These are phyloP conservation scores for Meloidogyne floridensis DNA, from an alignment of 1,140 invertebrate species.

Conservation along the genomic window DNA sequence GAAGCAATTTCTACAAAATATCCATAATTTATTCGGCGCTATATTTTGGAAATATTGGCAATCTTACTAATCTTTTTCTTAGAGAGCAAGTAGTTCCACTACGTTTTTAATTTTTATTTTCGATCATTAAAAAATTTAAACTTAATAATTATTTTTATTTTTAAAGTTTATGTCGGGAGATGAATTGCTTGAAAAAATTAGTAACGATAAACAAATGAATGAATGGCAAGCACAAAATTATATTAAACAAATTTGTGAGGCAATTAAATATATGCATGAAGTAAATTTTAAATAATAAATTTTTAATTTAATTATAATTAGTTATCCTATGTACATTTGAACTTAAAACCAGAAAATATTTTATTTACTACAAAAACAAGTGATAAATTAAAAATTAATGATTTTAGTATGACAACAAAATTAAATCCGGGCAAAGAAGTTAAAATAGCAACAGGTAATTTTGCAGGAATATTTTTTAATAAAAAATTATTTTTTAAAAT, in stretches of 20 bases:
- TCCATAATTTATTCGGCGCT: too few species aligned
- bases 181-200: slow-evolving; percentile 96
- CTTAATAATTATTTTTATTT: neutral
- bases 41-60: too few species aligned
- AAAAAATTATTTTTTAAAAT: neutral
- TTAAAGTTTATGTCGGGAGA: slow-evolving; percentile 79
- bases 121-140: neutral
- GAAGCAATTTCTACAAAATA: too few species aligned
- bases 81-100: too few species aligned
- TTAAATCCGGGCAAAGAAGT: slow-evolving; percentile 96
- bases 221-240: slow-evolving; percentile 99
- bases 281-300: slow-evolving; percentile 80
- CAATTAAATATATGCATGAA: slow-evolving; percentile 98
- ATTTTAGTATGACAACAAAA: slow-evolving; percentile 95
- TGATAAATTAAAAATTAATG: slow-evolving; percentile 94
- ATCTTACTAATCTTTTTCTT: too few species aligned
- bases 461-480: neutral
- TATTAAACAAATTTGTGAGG: slow-evolving; percentile 97
- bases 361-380: slow-evolving; percentile 95
- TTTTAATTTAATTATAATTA: slow-evolving; percentile 11
- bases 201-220: slow-evolving; percentile 95
- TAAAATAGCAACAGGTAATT: slow-evolving; percentile 83
- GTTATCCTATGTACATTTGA: slow-evolving; percentile 78
- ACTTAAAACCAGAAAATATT: slow-evolving; percentile 82
- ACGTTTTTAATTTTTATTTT: too few species aligned